A percentile compares a stretch with the other conserved stretches of the same genome.
Evolutionary conservation across 2,888 invertebrate genomes (phyloP).

Genomic region (Esperia sulphurella): DNA sequence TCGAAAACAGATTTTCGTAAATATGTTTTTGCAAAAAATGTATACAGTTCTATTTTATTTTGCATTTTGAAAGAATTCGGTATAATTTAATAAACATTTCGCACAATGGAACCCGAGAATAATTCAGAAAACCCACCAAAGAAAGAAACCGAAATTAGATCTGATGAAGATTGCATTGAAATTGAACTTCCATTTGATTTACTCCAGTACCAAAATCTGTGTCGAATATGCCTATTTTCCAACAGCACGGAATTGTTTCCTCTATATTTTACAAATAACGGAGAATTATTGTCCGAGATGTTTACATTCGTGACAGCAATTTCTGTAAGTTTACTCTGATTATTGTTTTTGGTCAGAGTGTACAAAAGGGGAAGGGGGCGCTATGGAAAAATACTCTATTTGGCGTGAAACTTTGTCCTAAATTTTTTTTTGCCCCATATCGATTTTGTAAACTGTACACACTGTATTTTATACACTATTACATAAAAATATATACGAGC

Average conservation of each 20-base stretch:
- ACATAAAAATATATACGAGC: no score
- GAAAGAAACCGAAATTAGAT: background rate
- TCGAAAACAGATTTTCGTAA: no score
- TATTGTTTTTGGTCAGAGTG: background rate
- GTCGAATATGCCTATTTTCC: constrained; percentile 66
- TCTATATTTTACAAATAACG: constrained; percentile 39
- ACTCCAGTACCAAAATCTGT: constrained; percentile 48
- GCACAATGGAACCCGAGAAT: background rate
- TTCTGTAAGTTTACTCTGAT: constrained; percentile 38
- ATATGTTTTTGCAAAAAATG: no score
- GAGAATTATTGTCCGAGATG: constrained; percentile 46
- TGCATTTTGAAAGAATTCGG: background rate
- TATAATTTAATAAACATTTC: background rate
- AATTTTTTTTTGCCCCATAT: no score
- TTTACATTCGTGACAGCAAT: constrained; percentile 48
- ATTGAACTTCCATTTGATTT: constrained; percentile 38
- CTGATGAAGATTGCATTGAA: constrained; percentile 20
- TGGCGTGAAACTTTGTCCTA: no score
- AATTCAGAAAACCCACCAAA: background rate
- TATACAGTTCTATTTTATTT: background rate
- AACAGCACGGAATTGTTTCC: constrained; percentile 46
- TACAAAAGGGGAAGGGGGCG: no score
- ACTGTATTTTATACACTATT: no score
- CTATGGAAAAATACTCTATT: no score
- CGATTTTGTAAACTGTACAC: no score